Conservation (phyloP, 2,888 invertebrate genomes). For the Rambutsinella grinnellia region DNA sequence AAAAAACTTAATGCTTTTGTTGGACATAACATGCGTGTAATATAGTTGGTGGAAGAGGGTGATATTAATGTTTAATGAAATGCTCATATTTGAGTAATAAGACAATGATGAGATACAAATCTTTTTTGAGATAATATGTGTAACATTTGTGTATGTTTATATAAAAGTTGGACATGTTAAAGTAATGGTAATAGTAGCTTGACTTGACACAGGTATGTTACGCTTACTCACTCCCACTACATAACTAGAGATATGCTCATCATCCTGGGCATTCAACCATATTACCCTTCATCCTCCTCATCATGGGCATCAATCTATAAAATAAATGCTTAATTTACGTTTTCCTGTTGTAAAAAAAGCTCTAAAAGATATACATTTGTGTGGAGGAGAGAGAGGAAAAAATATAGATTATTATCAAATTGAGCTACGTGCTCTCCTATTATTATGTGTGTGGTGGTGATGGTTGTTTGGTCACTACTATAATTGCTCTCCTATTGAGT, state of each 20-base stretch:
- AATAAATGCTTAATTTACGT: constrained; percentile 39
- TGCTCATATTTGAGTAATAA: constrained; percentile 44
- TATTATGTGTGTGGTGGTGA: constrained; percentile 17
- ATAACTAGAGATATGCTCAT: too few species aligned
- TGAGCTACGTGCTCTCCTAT: constrained; percentile 5
- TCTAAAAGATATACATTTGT: constrained; percentile 21
- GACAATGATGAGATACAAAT: constrained; percentile 27
- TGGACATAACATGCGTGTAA: background rate
- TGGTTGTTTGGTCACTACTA: background rate
- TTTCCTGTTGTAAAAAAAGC: constrained; percentile 29
- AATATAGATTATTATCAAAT: constrained; percentile 32
- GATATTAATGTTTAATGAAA: constrained; percentile 34
- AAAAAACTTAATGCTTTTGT: background rate
- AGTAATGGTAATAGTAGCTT: background rate
- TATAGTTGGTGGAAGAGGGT: constrained; percentile 10
- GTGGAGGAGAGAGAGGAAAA: background rate
- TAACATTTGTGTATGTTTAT: too few species aligned
- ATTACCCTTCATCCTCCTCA: constrained; percentile 24
- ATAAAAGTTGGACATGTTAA: background rate
- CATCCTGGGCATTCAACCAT: constrained; percentile 14
- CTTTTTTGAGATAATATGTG: constrained; percentile 18
- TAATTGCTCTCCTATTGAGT: background rate
- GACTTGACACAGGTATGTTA: constrained; percentile 2
- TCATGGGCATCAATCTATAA: constrained; percentile 22
- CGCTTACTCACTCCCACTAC: constrained; percentile 11